Evolutionary conservation across 2,797 vertebrate genomes (phyloP), one percentile per base, ranked within the genome.

Genomic region (Betta splendens): DNA sequence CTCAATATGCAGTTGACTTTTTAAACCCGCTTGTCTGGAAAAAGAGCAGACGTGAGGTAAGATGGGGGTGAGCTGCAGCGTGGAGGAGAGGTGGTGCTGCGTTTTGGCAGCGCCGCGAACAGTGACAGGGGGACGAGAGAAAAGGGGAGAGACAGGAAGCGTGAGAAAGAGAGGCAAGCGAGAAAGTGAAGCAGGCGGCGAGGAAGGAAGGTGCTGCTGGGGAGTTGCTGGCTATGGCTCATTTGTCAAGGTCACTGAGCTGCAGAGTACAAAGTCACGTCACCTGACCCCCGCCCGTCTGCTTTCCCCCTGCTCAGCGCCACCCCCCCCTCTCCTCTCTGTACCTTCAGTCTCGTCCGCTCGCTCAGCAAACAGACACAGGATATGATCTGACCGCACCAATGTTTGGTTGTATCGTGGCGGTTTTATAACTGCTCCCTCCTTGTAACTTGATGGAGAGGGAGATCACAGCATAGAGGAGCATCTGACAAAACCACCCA

Each of bases 1-100:
- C 85, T 91, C 86, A 90, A 90, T 89, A 89, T 77, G 84, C 83
- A 87, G 84, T 90, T 91, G 85, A 91, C 89, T 90, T 88, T 87
- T 89, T 89, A 89, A 89, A 88, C 87, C 87, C 73, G 87, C 88
- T 90, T 85, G 87, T 89, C 87, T 90, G 88, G 86, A 86, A 90
- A 87, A 81, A 85, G 77, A 85, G 83, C 82, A 90, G 88, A 89
- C 82, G 72, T 86, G 86, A 85, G 85, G 86, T 86, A 84, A 85
- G 84, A 68, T 76, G 72, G 66, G 75, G 73, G 75, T 31, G 70
- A 52, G 78, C 72, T 79, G 80, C 75, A 77, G 83, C 66, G n/a
- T n/a, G n/a, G n/a, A n/a, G 77, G 75, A 81, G 83, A 73, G 62
- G 51, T 65, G 72, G 76, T 72, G 78, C 61, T 75, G 77, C 71